Conservation (phyloP, 2,888 invertebrate genomes). For the Hydriomena furcata region DNA sequence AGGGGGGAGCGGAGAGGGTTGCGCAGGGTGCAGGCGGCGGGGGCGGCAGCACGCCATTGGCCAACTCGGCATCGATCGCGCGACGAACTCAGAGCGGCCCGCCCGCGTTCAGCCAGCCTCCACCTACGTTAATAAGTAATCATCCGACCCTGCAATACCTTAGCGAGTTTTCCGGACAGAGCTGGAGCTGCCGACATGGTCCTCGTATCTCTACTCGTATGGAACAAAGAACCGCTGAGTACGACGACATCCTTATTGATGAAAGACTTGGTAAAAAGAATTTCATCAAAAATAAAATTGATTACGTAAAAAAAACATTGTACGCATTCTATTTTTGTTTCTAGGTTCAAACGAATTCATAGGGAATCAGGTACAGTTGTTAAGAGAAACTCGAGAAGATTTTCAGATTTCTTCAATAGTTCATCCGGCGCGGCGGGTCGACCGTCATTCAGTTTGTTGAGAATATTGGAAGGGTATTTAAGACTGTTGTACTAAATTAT, state of each 20-base stretch:
- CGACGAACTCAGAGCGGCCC: constrained; percentile 75
- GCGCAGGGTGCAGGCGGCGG: constrained; percentile 68
- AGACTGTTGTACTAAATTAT: too few species aligned
- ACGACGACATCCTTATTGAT: constrained; percentile 58
- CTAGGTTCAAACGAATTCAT: too few species aligned
- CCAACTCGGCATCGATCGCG: constrained; percentile 80
- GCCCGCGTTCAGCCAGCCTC: constrained; percentile 79
- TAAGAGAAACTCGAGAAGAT: too few species aligned
- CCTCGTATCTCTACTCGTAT: constrained; percentile 73
- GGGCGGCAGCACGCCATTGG: constrained; percentile 81
- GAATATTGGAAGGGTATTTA: too few species aligned
- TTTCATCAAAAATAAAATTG: neutral
- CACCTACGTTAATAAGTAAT: constrained; percentile 84
- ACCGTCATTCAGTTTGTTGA: too few species aligned
- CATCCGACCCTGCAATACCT: constrained; percentile 81
- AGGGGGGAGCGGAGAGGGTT: constrained; percentile 65
- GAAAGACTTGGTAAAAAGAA: neutral
- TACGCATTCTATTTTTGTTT: too few species aligned
- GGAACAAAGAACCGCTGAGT: constrained; percentile 76
- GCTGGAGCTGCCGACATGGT: constrained; percentile 75
- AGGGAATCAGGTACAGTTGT: too few species aligned
- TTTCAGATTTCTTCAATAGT: too few species aligned
- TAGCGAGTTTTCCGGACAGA: constrained; percentile 78
- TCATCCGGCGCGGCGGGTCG: too few species aligned
- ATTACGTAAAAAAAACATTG: neutral